Percentiles rank a stretch among this genome's conserved stretches.
Conservation (phyloP, 2,797 vertebrate genomes). For the Fistularia commersonii region DNA sequence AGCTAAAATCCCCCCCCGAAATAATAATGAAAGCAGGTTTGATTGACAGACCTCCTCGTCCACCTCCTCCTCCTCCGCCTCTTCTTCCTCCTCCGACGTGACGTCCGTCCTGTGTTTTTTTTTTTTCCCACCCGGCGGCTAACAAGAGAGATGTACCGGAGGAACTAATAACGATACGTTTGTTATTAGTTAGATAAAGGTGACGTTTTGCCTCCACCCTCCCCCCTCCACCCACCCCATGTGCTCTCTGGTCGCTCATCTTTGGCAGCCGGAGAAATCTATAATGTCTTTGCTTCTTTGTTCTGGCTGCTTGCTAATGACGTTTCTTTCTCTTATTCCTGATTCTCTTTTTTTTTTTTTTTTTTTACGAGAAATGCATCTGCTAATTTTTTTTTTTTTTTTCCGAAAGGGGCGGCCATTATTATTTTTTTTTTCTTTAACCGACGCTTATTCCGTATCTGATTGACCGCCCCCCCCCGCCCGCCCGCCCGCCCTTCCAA, state of each 20-base stretch:
- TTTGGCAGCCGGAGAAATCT: conserved; percentile 82
- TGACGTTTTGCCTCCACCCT: conserved; percentile 69
- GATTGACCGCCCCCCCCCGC: too few species aligned
- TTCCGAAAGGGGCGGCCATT: too few species aligned
- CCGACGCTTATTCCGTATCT: too few species aligned
- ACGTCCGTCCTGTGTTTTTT: conserved; percentile 83
- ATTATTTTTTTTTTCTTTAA: conserved; percentile 41
- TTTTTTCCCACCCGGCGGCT: too few species aligned
- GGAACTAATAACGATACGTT: conserved; percentile 71
- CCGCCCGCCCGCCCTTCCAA: too few species aligned
- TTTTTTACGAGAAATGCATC: conserved; percentile 55
- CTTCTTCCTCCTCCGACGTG: conserved; percentile 68
- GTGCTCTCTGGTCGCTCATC: conserved; percentile 88
- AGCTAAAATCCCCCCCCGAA: conserved; percentile 59
- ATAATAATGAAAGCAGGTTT: conserved; percentile 27
- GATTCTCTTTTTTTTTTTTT: conserved; percentile 67
- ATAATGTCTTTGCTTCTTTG: conserved; percentile 67
- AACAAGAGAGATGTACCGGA: conserved; percentile 69
- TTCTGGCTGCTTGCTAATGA: conserved; percentile 67
- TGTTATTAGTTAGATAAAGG: conserved; percentile 77
- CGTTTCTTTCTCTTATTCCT: conserved; percentile 51
- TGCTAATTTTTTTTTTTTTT: conserved; percentile 64
- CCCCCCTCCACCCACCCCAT: conserved; percentile 79
- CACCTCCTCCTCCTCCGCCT: too few species aligned
- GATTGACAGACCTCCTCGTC: too few species aligned